These are phyloP conservation scores for Cinara cedri DNA, from an alignment of 2,888 invertebrate species.

Conservation along the genomic window DNA sequence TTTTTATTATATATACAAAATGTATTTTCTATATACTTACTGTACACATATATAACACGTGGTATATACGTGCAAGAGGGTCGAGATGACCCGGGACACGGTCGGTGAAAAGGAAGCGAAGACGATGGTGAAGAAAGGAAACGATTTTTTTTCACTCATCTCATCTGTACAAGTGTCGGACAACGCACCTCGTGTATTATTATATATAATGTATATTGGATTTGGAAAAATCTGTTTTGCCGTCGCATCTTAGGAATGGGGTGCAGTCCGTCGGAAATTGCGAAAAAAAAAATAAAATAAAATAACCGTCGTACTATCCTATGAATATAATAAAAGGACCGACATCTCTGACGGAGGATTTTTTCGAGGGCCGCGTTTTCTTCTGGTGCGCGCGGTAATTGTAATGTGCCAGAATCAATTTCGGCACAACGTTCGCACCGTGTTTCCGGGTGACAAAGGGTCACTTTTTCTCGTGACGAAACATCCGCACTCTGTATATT, in stretches of 20 bases:
- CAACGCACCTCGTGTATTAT: background rate
- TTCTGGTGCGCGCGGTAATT: slow-evolving; percentile 15
- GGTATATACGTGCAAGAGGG: background rate
- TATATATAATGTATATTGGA: slow-evolving; percentile 37
- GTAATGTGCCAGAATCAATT: slow-evolving; percentile 54
- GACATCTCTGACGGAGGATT: slow-evolving; percentile 14
- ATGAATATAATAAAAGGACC: slow-evolving; percentile 28
- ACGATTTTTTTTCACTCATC: background rate
- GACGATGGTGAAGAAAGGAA: background rate
- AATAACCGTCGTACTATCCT: background rate
- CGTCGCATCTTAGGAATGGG: background rate
- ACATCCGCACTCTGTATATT: background rate
- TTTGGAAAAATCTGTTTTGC: slow-evolving; percentile 35
- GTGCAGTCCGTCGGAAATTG: slow-evolving; percentile 48
- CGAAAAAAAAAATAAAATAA: background rate
- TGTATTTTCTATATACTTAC: background rate
- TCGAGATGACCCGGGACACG: background rate
- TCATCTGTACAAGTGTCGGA: slow-evolving; percentile 27
- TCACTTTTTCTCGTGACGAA: background rate
- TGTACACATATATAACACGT: background rate
- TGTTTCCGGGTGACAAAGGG: slow-evolving; percentile 15
- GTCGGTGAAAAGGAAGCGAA: slow-evolving; percentile 6
- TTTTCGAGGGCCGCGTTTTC: slow-evolving; percentile 45
- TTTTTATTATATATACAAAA: slow-evolving; percentile 35
- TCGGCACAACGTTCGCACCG: slow-evolving; percentile 7